Conservation (phyloP, 1,140 invertebrate species). For the Dinoponera quadriceps region DNA sequence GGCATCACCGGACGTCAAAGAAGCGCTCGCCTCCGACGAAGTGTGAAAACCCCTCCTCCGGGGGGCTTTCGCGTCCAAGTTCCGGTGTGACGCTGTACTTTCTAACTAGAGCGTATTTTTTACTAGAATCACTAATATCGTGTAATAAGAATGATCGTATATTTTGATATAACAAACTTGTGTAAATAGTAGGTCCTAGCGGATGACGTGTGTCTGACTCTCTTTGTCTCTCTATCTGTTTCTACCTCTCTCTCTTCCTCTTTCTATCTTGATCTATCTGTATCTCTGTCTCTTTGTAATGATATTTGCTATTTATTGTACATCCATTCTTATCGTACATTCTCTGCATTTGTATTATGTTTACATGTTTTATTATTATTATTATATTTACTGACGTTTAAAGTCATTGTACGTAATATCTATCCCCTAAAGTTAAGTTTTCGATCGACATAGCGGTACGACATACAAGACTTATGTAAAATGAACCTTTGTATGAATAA, state of each 20-base stretch:
- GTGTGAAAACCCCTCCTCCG: conserved; percentile 77
- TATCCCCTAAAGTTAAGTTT: conserved; percentile 81
- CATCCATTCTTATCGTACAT: conserved; percentile 81
- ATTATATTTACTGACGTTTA: conserved; percentile 40
- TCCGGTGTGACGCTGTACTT: conserved; percentile 24
- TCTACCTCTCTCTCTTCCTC: conserved; percentile 15
- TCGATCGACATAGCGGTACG: conserved; percentile 81
- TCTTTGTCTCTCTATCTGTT: conserved; percentile 55
- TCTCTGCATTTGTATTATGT: conserved; percentile 80
- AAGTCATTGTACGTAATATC: conserved; percentile 66
- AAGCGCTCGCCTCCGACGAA: conserved; percentile 83
- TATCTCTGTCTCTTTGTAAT: conserved; percentile 56
- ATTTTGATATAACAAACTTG: conserved; percentile 85
- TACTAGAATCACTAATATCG: conserved; percentile 78
- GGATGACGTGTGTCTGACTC: conserved; percentile 81
- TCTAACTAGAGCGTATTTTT: conserved; percentile 43
- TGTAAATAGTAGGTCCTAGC: conserved; percentile 86
- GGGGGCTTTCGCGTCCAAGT: conserved; percentile 33
- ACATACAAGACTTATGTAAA: conserved; percentile 53
- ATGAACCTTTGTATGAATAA: conserved; percentile 77
- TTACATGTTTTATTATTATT: conserved; percentile 74
- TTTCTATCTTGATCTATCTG: conserved; percentile 28
- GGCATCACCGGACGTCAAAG: conserved; percentile 79
- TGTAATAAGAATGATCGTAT: conserved; percentile 81
- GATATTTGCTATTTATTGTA: conserved; percentile 85